Conservation (phyloP, 1,140 invertebrate species). For the Lordiphosa clarofinis region DNA sequence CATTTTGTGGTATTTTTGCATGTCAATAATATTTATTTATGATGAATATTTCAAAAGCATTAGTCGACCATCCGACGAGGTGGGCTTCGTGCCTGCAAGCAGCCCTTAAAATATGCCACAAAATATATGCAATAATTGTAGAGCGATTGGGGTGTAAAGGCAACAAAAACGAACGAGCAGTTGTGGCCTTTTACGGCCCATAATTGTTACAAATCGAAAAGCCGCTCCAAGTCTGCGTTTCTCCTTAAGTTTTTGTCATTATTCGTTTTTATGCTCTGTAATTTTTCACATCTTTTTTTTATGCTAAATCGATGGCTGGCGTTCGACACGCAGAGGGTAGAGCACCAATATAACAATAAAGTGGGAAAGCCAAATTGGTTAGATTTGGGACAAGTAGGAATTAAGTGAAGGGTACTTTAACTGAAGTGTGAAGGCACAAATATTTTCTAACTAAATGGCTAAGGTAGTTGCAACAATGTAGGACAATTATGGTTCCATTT, state of each 20-base stretch:
- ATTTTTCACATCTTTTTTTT: conserved; percentile 9
- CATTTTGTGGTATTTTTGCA: conserved; percentile 25
- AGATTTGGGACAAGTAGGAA: too few relatives aligned
- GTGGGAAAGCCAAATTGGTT: too few relatives aligned
- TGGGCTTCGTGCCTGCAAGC: too few relatives aligned
- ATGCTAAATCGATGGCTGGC: conserved; percentile 18
- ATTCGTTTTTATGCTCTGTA: conserved; percentile 5
- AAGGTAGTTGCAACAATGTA: too few relatives aligned
- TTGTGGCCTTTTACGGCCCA: conserved; percentile 5
- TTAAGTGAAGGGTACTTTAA: too few relatives aligned
- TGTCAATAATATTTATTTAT: conserved; percentile 25
- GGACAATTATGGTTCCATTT: too few relatives aligned
- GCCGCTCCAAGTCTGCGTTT: conserved; percentile 5
- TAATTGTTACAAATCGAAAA: conserved; percentile 22
- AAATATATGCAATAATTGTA: conserved; percentile 18
- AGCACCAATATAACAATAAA: conserved; percentile 1
- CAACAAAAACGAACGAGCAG: conserved; percentile 2
- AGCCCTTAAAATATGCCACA: neutral
- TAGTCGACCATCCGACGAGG: conserved; percentile 6
- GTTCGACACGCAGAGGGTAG: conserved; percentile 16
- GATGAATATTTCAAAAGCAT: conserved; percentile 16
- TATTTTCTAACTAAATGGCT: too few relatives aligned
- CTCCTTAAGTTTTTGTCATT: conserved; percentile 6
- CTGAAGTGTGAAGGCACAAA: too few relatives aligned
- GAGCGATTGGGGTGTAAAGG: neutral